phyloP scores from a whole-genome alignment of 2,888 invertebrate genomes.

The Eilema caniola region DNA sequence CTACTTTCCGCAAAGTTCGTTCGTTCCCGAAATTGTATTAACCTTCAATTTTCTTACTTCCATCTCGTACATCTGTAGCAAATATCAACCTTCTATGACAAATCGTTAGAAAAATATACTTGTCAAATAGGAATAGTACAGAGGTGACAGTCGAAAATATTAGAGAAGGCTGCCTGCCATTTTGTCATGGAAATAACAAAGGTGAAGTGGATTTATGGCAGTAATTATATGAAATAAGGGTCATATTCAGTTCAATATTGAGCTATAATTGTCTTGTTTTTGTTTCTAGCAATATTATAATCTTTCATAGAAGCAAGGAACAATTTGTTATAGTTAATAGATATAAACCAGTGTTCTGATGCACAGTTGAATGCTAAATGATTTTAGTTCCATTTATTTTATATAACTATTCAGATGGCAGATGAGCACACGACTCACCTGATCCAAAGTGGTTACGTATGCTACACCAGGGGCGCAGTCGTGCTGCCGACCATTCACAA shows the following conservation, averaged over 20 bases:
- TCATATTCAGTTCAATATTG: conserved; percentile 4
- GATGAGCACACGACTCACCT: too few species aligned
- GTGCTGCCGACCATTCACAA: too few species aligned
- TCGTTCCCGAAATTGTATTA: conserved; percentile 11
- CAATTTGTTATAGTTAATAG: too few species aligned
- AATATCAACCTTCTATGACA: conserved; percentile 16
- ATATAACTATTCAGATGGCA: too few species aligned
- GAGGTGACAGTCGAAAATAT: not conserved
- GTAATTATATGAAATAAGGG: not conserved
- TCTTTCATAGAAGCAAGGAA: not conserved
- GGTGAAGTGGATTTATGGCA: not conserved
- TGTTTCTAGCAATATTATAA: conserved; percentile 5
- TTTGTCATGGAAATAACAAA: not conserved
- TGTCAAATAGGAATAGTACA: not conserved
- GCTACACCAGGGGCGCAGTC: too few species aligned
- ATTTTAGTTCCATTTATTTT: too few species aligned
- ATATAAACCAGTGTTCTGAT: too few species aligned
- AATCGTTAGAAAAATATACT: conserved; percentile 6
- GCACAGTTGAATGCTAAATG: too few species aligned
- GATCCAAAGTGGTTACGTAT: too few species aligned
- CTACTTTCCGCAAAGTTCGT: not conserved
- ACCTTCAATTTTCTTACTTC: conserved; percentile 16
- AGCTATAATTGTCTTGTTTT: conserved; percentile 7
- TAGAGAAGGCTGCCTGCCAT: not conserved
- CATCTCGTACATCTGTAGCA: conserved; percentile 18